Percentiles rank a stretch among this genome's conserved stretches.
Conservation (phyloP, 2,888 invertebrate genomes). For the Tortricodes alternella region DNA sequence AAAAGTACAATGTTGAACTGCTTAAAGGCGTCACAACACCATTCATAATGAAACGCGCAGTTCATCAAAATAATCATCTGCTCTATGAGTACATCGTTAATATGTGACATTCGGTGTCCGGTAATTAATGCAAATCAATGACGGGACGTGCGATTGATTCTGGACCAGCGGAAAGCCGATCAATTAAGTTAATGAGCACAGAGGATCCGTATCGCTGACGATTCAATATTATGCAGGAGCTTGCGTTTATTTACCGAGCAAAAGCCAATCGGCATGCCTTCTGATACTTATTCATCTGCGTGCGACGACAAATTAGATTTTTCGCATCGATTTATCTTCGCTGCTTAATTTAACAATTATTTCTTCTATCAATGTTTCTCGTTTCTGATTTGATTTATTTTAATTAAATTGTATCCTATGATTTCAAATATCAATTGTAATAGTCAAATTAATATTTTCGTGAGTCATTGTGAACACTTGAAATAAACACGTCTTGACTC, state of each 20-base stretch:
- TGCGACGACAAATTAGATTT: not conserved
- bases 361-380: no score
- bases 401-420: no score
- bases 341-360: not conserved
- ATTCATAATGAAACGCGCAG: slow-evolving; percentile 48
- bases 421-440: no score
- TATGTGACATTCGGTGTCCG: slow-evolving; percentile 69
- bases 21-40: not conserved
- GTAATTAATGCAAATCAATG: slow-evolving; percentile 81
- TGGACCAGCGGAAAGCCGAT: slow-evolving; percentile 75
- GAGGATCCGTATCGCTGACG: slow-evolving; percentile 74
- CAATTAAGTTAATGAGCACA: slow-evolving; percentile 80
- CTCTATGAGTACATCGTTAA: slow-evolving; percentile 56
- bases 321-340: not conserved
- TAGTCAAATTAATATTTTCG: no score
- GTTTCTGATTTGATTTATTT: no score
- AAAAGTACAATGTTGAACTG: no score
- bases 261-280: slow-evolving; percentile 42
- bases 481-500: no score
- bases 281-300: slow-evolving; percentile 29
- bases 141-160: slow-evolving; percentile 73
- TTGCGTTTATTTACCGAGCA: slow-evolving; percentile 64
- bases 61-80: slow-evolving; percentile 73
- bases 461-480: no score
- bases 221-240: slow-evolving; percentile 74